Conservation (phyloP, 2,797 vertebrate genomes). For the Alcedo quadribrachys region DNA sequence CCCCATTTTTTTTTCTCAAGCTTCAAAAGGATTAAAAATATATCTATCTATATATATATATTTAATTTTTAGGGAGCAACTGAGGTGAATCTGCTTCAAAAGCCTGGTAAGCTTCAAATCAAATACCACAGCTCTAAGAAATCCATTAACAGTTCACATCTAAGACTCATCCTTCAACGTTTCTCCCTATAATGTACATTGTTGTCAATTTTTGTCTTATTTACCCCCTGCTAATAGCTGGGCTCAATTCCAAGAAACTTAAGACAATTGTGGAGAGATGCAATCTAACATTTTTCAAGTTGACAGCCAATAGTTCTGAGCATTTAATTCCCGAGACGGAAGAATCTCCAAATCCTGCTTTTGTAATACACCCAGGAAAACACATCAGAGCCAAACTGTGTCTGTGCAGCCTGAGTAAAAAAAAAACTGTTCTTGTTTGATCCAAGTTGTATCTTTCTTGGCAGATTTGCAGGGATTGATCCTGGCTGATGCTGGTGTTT, state of each 20-base stretch:
- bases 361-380: constrained; percentile 52
- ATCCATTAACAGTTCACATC: constrained; percentile 30
- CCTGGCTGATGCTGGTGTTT: constrained; percentile 18
- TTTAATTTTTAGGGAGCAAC: not conserved
- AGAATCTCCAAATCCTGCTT: constrained; percentile 54
- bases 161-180: constrained; percentile 40
- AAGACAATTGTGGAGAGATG: constrained; percentile 59
- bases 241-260: constrained; percentile 60
- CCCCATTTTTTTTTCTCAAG: not conserved
- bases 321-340: constrained; percentile 36
- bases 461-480: constrained; percentile 60
- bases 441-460: constrained; percentile 46
- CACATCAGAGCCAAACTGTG: constrained; percentile 37
- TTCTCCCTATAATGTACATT: constrained; percentile 30
- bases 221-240: constrained; percentile 67
- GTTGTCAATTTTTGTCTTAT: constrained; percentile 67
- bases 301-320: constrained; percentile 61
- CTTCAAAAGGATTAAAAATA: not conserved
- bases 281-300: constrained; percentile 56
- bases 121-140: constrained; percentile 28
- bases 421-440: constrained; percentile 56
- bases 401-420: constrained; percentile 33
- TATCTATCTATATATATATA: no score
- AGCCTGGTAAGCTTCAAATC: constrained; percentile 3
- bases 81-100: constrained; percentile 19